Evolutionary conservation across 2,113 vertebrate species (phyloP).

Genomic region (Daubentonia madagascariensis): DNA sequence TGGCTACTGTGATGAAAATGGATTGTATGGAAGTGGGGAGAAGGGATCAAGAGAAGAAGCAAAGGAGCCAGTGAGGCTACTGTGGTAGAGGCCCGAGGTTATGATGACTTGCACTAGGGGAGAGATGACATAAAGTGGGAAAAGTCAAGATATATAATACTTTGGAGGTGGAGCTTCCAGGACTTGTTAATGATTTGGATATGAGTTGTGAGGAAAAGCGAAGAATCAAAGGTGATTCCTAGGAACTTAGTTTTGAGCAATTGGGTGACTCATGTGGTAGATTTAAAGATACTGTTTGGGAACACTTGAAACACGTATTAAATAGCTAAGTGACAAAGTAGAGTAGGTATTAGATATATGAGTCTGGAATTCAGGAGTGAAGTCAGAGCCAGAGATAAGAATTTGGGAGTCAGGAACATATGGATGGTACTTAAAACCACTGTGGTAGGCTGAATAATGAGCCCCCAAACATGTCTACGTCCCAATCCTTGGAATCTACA

Average conservation of each 20-base stretch:
- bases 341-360: neutral
- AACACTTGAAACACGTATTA: neutral
- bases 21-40: neutral
- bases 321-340: neutral
- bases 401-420: neutral
- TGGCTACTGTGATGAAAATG: neutral
- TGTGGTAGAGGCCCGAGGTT: neutral
- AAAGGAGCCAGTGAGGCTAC: neutral
- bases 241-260: neutral
- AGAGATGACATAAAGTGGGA: neutral
- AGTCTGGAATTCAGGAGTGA: neutral
- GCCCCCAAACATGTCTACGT: neutral
- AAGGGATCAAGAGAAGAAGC: neutral
- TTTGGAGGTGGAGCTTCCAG: neutral
- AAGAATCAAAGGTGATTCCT: neutral
- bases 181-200: neutral
- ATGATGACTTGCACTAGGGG: neutral
- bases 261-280: neutral
- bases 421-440: neutral
- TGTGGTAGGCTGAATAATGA: neutral
- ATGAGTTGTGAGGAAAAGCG: neutral
- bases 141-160: neutral
- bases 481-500: neutral
- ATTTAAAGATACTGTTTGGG: neutral
- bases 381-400: neutral